Percentiles rank a stretch among this genome's conserved stretches.
Evolutionary conservation across 1,140 invertebrate genomes (phyloP).

Genomic region (Heliconius nattereri): DNA sequence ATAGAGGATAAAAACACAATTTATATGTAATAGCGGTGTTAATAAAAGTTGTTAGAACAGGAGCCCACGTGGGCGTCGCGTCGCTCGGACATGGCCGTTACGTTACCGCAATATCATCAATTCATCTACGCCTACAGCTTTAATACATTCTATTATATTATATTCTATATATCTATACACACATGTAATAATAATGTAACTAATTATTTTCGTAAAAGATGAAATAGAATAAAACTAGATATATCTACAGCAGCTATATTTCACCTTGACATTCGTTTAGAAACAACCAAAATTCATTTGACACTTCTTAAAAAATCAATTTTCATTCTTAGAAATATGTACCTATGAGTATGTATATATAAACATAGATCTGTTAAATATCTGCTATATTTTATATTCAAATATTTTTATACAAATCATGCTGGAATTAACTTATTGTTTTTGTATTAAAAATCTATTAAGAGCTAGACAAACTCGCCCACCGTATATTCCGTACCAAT

Average conservation of each 20-base stretch:
- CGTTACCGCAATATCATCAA: conserved; percentile 2
- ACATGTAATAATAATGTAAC: neutral
- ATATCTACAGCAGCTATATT: neutral
- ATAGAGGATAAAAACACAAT: neutral
- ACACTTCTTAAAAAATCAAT: neutral
- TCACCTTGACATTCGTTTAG: neutral
- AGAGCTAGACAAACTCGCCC: too few relatives aligned
- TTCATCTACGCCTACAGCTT: neutral
- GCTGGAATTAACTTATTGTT: too few relatives aligned
- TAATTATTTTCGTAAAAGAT: neutral
- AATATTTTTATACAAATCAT: too few relatives aligned
- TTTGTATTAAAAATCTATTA: too few relatives aligned
- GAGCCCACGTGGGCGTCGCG: neutral
- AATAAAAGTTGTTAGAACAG: neutral
- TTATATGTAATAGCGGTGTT: conserved; percentile 1
- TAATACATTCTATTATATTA: neutral
- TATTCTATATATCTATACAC: neutral
- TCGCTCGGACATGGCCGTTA: neutral
- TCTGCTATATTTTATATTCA: too few relatives aligned
- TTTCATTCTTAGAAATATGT: too few relatives aligned
- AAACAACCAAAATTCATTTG: neutral
- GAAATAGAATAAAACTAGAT: neutral
- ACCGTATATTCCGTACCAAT: too few relatives aligned
- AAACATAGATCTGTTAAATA: too few relatives aligned
- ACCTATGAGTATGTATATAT: too few relatives aligned